These are phyloP conservation scores for Tolypeutes matacus DNA, from an alignment of 2,797 vertebrate species.

Conservation along the genomic window DNA sequence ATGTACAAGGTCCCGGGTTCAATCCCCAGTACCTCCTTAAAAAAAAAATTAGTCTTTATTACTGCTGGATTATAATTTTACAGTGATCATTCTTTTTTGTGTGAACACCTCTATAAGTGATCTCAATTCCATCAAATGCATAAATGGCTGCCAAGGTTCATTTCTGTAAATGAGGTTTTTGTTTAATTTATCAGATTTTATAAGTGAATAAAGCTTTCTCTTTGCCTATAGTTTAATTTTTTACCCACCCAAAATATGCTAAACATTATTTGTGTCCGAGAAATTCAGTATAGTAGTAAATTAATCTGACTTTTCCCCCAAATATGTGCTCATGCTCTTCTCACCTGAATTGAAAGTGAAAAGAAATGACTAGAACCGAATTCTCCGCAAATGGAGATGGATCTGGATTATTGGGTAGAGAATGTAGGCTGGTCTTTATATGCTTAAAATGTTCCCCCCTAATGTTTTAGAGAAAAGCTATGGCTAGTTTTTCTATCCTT, in stretches of 20 bases:
- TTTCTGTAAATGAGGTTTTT: constrained; percentile 11
- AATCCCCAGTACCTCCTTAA: too few relatives aligned
- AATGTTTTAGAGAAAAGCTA: constrained; percentile 11
- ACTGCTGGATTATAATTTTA: constrained; percentile 36
- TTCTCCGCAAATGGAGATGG: not conserved
- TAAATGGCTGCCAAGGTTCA: constrained; percentile 2
- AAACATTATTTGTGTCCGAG: constrained; percentile 36
- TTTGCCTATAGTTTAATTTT: constrained; percentile 18
- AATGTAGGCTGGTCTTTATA: not conserved
- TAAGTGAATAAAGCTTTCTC: not conserved
- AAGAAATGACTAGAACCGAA: not conserved
- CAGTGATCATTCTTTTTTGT: constrained; percentile 45
- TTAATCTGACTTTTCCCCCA: not conserved
- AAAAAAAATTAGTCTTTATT: not conserved
- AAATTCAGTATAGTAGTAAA: not conserved
- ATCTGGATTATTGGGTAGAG: not conserved
- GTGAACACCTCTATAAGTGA: constrained; percentile 36
- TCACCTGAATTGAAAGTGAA: not conserved
- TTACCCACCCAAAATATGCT: not conserved
- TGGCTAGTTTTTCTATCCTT: constrained; percentile 31
- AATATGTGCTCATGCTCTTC: not conserved
- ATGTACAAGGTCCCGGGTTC: too few relatives aligned
- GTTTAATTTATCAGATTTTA: not conserved
- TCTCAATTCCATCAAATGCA: constrained; percentile 30
- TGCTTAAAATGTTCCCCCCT: not conserved